Evolutionary conservation across 2,888 invertebrate species (phyloP), one percentile per base, ranked within the genome.

Genomic region (Schrankia costaestrigalis): DNA sequence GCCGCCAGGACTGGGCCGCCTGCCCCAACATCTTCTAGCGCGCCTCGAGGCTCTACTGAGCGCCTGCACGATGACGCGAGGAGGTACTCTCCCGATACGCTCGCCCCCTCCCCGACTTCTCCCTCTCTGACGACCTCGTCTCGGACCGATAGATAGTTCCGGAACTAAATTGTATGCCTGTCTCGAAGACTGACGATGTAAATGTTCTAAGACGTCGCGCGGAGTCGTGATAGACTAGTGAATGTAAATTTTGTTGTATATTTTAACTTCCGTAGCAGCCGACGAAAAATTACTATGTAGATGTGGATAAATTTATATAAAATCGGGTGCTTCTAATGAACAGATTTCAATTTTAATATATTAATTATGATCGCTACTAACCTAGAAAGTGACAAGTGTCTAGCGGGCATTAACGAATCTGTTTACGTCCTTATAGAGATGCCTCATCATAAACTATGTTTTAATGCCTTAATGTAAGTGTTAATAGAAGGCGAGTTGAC

Each of bases 11-110:
- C 76, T 99, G 99, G 98, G 78, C 90, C 35, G 85, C 79, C 62
- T 98, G 98, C 89, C 98, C 98, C 25, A 93, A 96, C 79, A 97
- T 99, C 76, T 98, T 93, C 90, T 93, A 86, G 73, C 69, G 36
- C 26, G 24, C 21, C 13, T 1, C 17, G 22, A 5, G 7, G 17
- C n/a, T n/a, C n/a, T n/a, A n/a, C 17, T 5, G 17, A 17, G 17
- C 17, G 17, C 17, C 17, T 17, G 17, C 17, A 4, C 17, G n/a
- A n/a, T 7, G 17, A 17, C 17, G 7, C 3, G 4, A 5, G 3
- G 4, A 5, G 7, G 17, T 7, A 7, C 17, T 7, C 17, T 17
- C 17, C 17, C 3, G 17, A 17, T 7, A 17, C 3, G 4, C 17
- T 9, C 13, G 6, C 29, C 5, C 9, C 9, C 7, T 21, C 7